These are phyloP conservation scores for cat (Felis catus) DNA, from an alignment of 2,113 vertebrate genomes.

Conservation along the genomic window F.catus_Fca126_mat1.0 CM031412.1:103209501-103210000, in stretches of 20 bases:
- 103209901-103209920: neutral
- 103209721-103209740: too few relatives aligned
- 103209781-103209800: too few relatives aligned
- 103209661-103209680: too few relatives aligned
- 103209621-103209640: too few relatives aligned
- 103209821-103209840: neutral
- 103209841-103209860: neutral
- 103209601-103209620: too few relatives aligned
- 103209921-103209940: neutral
- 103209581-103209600: neutral
- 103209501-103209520: neutral
- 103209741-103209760: too few relatives aligned
- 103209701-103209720: too few relatives aligned
- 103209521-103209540: neutral
- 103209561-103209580: neutral
- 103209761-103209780: too few relatives aligned
- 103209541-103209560: conserved; percentile 14
- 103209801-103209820: neutral
- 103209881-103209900: neutral
- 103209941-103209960: neutral
- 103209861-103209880: neutral
- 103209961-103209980: neutral
- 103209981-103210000: conserved; percentile 53
- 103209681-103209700: too few relatives aligned
- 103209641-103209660: too few relatives aligned